phyloP scores from a whole-genome alignment of 2,888 invertebrate species.

The Baronia brevicornis region DNA sequence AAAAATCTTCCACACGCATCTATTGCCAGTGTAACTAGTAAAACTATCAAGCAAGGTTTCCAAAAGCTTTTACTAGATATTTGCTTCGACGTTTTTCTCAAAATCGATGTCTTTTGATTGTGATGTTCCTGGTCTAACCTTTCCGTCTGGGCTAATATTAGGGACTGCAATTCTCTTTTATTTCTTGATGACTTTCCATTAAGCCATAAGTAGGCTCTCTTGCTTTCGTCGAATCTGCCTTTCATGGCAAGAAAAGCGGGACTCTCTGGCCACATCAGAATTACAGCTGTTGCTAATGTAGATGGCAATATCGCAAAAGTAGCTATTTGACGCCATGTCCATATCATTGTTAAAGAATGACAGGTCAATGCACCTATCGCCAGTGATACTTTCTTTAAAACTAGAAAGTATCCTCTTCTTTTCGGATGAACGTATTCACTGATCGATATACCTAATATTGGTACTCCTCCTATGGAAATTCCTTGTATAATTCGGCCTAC shows the following conservation, averaged over 20 bases:
- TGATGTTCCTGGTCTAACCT: slow-evolving; percentile 2
- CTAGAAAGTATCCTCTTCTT: slow-evolving; percentile 31
- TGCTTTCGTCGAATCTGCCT: slow-evolving; percentile 30
- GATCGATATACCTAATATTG: slow-evolving; percentile 25
- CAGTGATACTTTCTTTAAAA: slow-evolving; percentile 23
- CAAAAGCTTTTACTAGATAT: slow-evolving; percentile 24
- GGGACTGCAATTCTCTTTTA: slow-evolving; percentile 23
- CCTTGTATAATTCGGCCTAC: slow-evolving; percentile 30
- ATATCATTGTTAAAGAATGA: slow-evolving; percentile 26
- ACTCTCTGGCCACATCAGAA: slow-evolving; percentile 35
- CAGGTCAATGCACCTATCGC: slow-evolving; percentile 27
- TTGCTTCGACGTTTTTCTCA: slow-evolving; percentile 13
- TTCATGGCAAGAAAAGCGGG: slow-evolving; percentile 32
- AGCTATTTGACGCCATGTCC: slow-evolving; percentile 32
- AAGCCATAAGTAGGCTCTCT: slow-evolving; percentile 29
- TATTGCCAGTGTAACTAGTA: slow-evolving; percentile 23
- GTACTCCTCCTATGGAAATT: slow-evolving; percentile 24
- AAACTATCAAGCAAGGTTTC: slow-evolving; percentile 23
- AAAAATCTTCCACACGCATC: slow-evolving; percentile 30
- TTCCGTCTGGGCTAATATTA: slow-evolving; percentile 19
- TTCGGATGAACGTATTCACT: slow-evolving; percentile 29
- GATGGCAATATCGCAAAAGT: slow-evolving; percentile 19
- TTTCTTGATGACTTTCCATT: slow-evolving; percentile 23
- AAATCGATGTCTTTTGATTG: not conserved
- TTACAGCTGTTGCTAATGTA: slow-evolving; percentile 19